These are phyloP conservation scores for Melikaiella ostensackeni DNA, from an alignment of 2,888 invertebrate genomes.

Conservation along the genomic window DNA sequence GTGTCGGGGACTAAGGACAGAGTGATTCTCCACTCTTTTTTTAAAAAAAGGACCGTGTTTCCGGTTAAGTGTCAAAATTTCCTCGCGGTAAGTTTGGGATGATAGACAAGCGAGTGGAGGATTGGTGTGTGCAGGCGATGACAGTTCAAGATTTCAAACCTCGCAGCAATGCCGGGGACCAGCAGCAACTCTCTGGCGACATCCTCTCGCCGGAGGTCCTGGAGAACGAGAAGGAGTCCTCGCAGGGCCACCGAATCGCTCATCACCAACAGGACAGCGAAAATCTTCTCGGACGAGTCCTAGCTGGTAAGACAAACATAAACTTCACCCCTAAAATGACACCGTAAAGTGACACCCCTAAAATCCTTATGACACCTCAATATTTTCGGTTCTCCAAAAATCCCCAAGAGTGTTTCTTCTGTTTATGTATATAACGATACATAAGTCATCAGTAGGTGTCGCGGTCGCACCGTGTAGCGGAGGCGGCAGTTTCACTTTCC, in stretches of 20 bases:
- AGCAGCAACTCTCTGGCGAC: constrained; percentile 71
- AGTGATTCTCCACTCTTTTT: not conserved
- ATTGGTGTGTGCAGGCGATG: constrained; percentile 73
- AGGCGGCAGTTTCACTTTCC: constrained; percentile 77
- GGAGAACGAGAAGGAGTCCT: constrained; percentile 72
- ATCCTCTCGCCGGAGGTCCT: constrained; percentile 68
- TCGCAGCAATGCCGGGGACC: constrained; percentile 75
- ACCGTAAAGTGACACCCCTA: too few species aligned
- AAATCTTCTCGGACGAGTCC: constrained; percentile 80
- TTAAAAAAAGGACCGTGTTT: not conserved
- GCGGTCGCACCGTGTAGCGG: constrained; percentile 60
- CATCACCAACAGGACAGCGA: constrained; percentile 77
- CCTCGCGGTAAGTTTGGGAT: constrained; percentile 51
- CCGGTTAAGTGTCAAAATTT: not conserved
- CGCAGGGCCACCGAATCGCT: constrained; percentile 55
- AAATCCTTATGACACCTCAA: not conserved
- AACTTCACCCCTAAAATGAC: too few species aligned
- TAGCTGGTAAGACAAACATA: constrained; percentile 78
- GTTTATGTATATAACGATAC: constrained; percentile 16
- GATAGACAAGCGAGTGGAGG: constrained; percentile 63
- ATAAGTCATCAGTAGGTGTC: constrained; percentile 27
- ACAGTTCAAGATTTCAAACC: constrained; percentile 81
- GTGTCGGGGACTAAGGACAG: not conserved
- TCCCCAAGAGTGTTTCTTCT: not conserved
- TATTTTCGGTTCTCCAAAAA: not conserved